Evolutionary conservation across 2,113 vertebrate species (phyloP).

Genomic region (Gobio gobio): DNA sequence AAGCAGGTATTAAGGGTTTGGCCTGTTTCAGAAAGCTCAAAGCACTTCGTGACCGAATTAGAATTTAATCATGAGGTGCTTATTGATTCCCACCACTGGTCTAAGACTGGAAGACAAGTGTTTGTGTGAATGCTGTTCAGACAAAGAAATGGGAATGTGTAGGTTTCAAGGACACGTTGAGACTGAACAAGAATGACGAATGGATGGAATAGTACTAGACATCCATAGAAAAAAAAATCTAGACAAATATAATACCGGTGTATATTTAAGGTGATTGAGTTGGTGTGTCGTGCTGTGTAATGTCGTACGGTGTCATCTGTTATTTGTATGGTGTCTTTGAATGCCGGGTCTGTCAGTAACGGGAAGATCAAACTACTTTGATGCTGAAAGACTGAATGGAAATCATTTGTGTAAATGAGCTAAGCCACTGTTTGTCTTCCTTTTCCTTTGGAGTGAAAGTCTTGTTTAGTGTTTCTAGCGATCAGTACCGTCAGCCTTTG

Average conservation of each 20-base stretch:
- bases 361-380: background rate
- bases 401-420: background rate
- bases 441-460: background rate
- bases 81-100: background rate
- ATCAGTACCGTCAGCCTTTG: background rate
- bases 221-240: background rate
- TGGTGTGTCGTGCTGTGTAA: constrained; percentile 8
- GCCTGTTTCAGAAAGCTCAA: background rate
- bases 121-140: background rate
- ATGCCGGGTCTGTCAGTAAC: background rate
- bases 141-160: background rate
- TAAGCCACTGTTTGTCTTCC: constrained; percentile 13
- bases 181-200: background rate
- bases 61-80: background rate
- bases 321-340: background rate
- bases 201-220: background rate
- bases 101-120: background rate
- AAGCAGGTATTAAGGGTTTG: background rate
- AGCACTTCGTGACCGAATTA: background rate
- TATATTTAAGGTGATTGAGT: background rate
- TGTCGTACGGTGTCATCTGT: background rate
- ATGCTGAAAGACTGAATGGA: background rate
- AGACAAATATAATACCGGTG: background rate
- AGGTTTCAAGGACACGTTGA: background rate
- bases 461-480: background rate